Percentiles rank a stretch among this genome's conserved stretches.
Conservation (phyloP, 2,113 vertebrate species). For the Bagarius yarrelli region DNA sequence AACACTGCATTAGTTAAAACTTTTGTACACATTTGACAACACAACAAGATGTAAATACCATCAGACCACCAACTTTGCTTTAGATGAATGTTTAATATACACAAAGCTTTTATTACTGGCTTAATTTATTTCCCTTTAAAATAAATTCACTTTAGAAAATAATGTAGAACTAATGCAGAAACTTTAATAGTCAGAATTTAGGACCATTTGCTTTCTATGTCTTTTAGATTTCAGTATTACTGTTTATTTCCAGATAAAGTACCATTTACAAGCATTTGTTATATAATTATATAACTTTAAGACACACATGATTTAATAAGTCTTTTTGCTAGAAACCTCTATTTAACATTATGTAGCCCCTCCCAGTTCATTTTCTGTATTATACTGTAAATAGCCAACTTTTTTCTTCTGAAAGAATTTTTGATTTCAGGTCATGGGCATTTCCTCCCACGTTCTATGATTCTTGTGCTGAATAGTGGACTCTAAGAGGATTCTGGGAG, state of each 20-base stretch:
- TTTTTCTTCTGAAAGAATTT: constrained; percentile 20
- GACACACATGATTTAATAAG: background rate
- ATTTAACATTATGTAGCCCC: background rate
- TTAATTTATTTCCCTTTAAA: background rate
- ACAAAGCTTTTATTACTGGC: too few species aligned
- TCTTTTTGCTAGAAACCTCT: background rate
- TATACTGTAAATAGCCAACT: constrained; percentile 3
- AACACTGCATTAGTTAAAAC: too few species aligned
- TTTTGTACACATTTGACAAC: too few species aligned
- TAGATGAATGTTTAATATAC: too few species aligned
- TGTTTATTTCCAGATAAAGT: background rate
- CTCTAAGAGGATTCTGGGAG: constrained; percentile 38
- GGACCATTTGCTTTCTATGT: background rate
- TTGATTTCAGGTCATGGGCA: constrained; percentile 31
- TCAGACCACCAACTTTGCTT: too few species aligned
- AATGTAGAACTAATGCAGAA: background rate
- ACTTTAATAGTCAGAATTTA: background rate
- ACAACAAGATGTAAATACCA: too few species aligned
- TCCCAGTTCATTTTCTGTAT: constrained; percentile 11
- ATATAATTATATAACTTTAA: too few species aligned
- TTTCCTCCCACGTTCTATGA: constrained; percentile 33
- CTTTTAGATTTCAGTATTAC: background rate
- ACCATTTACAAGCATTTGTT: background rate
- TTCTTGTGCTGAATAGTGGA: constrained; percentile 25
- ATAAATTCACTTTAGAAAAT: background rate